Base-by-base conservation (phyloP, 2,888 invertebrate species). In the Labia minor region DNA sequence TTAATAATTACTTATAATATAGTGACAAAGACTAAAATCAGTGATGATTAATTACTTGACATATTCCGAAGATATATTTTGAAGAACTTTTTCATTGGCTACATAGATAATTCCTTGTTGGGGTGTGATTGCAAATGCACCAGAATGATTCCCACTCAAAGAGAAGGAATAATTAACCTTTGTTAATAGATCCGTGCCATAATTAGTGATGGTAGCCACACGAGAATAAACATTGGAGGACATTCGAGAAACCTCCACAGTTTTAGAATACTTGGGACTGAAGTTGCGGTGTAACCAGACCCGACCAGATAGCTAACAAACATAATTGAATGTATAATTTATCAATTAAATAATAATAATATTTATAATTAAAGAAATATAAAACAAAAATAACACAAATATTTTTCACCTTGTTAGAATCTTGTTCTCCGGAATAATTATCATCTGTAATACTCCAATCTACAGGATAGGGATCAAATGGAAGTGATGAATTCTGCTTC, bases 21-120 rank as follows among this genome's bases (percentile, higher is more conserved):
- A n/a, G n/a, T n/a, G n/a, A n/a, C n/a, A n/a, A n/a, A n/a, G n/a
- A n/a, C n/a, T n/a, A n/a, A n/a, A n/a, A n/a, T n/a, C n/a, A n/a
- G n/a, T n/a, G n/a, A n/a, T n/a, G n/a, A n/a, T n/a, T n/a, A n/a
- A n/a, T n/a, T n/a, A n/a, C n/a, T n/a, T n/a, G n/a, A n/a, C n/a
- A n/a, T n/a, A n/a, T 49, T 74, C 77, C 70, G 81, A 76, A 0
- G 77, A 71, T 0, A 81, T 76, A 8, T 72, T 75, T 68, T 76
- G 74, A 65, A 85, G 73, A 1, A 78, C 76, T 1, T 76, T 73
- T 3, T 77, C 74, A 73, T 84, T 78, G n/a, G 77, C 75, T 0
- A 85, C 82, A 73, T 80, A 85, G 20, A 86, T 72, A 69, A 85
- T 85, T 8, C 86, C 86, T 61, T 79, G 81, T 0, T 70, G 72